These are phyloP conservation scores for Macrostomum lignano DNA, from an alignment of 1,140 invertebrate genomes.

Conservation along the genomic window DNA sequence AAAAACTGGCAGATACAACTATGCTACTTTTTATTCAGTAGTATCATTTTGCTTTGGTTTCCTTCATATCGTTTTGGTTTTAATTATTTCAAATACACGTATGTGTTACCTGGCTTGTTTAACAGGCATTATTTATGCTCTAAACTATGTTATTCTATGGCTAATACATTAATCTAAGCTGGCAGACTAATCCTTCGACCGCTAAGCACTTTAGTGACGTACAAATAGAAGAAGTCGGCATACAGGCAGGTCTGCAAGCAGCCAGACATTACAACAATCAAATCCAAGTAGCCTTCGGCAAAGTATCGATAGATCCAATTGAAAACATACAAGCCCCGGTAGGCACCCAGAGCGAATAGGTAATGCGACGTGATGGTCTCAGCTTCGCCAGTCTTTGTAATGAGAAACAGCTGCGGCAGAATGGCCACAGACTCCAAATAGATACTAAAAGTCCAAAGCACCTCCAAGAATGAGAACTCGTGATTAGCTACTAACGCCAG, in stretches of 20 bases:
- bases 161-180: too few species aligned
- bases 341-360: constrained; percentile 81
- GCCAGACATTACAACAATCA: constrained; percentile 82
- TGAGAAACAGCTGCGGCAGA: constrained; percentile 84
- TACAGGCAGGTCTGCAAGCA: constrained; percentile 70
- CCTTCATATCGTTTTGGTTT: too few species aligned
- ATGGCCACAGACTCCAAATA: constrained; percentile 96
- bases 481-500: constrained; percentile 74
- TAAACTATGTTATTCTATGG: too few species aligned
- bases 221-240: constrained; percentile 99
- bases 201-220: constrained; percentile 58
- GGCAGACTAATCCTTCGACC: background rate
- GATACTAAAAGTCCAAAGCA: constrained; percentile 99
- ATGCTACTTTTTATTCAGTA: too few species aligned
- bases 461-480: constrained; percentile 61
- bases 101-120: too few species aligned
- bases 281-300: constrained; percentile 64
- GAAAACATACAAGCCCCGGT: constrained; percentile 72
- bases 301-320: constrained; percentile 90
- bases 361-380: constrained; percentile 99
- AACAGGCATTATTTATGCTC: too few species aligned
- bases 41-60: too few species aligned
- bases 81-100: too few species aligned
- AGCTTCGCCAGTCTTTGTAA: constrained; percentile 91
- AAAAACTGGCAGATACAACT: too few species aligned